Conservation (phyloP, 2,113 vertebrate species). For the Odocoileus hemionus region DNA sequence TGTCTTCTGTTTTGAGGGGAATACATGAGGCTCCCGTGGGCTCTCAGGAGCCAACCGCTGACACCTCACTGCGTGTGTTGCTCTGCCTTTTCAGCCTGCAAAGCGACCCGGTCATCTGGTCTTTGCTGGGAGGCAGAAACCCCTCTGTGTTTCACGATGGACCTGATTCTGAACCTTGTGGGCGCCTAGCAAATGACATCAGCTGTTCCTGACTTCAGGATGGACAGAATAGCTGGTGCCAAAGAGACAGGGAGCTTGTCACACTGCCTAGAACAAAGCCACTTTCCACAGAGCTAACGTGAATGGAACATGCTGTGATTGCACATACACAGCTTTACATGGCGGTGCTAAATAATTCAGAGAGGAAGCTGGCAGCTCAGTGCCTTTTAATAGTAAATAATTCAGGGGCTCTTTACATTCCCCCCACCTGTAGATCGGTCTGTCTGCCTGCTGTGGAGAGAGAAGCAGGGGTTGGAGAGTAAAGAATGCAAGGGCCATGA, state of each 20-base stretch:
- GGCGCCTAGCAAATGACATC: accelerated
- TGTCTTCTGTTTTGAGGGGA: background rate
- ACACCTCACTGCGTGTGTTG: accelerated
- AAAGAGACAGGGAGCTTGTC: background rate
- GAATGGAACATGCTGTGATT: background rate
- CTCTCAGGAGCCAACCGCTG: background rate
- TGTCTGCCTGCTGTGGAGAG: background rate
- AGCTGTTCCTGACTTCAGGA: background rate
- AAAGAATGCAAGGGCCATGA: accelerated
- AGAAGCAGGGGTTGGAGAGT: background rate
- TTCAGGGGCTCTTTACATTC: background rate
- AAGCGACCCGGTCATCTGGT: background rate
- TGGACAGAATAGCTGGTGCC: background rate
- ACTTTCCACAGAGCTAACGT: background rate
- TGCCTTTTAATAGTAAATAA: constrained; percentile 48
- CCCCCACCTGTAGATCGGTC: accelerated
- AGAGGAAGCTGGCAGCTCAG: background rate
- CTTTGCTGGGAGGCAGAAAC: background rate
- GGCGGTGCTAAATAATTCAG: constrained; percentile 15
- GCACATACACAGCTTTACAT: background rate
- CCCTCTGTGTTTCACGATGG: background rate
- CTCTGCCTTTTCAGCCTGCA: background rate
- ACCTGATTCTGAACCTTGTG: background rate
- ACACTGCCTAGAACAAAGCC: background rate
- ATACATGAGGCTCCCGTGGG: background rate